phyloP scores from a whole-genome alignment of 2,888 invertebrate genomes.

The Cheilosia scutellata region DNA sequence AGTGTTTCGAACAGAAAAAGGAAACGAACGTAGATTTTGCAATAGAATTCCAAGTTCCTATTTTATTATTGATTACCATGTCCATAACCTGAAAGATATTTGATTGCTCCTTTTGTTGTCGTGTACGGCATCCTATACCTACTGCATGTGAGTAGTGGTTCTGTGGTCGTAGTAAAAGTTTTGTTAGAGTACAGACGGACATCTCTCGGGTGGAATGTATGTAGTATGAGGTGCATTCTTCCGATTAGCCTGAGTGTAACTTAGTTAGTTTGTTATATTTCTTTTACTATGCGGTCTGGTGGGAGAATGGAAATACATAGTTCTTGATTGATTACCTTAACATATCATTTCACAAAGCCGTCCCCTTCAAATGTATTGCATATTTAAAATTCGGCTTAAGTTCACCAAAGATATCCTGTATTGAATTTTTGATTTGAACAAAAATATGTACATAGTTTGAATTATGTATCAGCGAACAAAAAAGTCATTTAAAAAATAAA shows the following conservation, averaged over 20 bases:
- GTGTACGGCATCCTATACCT: conserved; percentile 15
- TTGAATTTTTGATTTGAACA: conserved; percentile 25
- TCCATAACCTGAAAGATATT: conserved; percentile 76
- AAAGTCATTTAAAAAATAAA: conserved; percentile 5
- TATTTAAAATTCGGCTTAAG: conserved; percentile 35
- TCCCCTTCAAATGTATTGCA: neutral
- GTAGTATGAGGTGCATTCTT: conserved; percentile 64
- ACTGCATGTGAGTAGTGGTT: conserved; percentile 38
- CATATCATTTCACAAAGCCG: conserved; percentile 12
- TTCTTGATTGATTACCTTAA: conserved; percentile 57
- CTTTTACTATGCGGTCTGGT: conserved; percentile 30
- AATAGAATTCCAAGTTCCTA: conserved; percentile 72
- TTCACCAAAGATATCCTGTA: neutral
- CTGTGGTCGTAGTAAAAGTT: conserved; percentile 8
- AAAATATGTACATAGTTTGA: conserved; percentile 24
- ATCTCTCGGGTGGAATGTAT: conserved; percentile 51
- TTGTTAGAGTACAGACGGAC: conserved; percentile 36
- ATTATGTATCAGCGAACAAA: conserved; percentile 10
- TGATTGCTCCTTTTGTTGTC: conserved; percentile 75
- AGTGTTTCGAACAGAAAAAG: conserved; percentile 58
- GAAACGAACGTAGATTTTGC: conserved; percentile 71
- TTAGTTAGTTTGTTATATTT: conserved; percentile 64
- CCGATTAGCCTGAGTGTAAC: conserved; percentile 71
- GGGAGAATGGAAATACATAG: conserved; percentile 6
- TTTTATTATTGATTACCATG: conserved; percentile 76